Conservation (phyloP, 2,113 vertebrate genomes). For the Lycocorax pyrrhopterus region DNA sequence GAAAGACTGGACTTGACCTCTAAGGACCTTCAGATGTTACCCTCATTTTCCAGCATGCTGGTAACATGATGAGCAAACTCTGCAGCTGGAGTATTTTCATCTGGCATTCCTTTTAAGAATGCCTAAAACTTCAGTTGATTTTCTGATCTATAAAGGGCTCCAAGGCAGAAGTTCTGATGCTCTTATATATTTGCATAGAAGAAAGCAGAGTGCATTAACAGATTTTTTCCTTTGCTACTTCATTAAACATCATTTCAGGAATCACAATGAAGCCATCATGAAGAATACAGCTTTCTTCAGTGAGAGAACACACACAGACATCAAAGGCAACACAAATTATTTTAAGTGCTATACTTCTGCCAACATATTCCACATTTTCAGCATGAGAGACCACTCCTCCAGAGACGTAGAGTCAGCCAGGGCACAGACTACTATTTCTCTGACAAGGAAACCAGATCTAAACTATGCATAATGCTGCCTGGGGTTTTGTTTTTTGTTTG, state of each 20-base stretch:
- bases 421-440: not conserved
- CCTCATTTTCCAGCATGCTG: not conserved
- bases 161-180: not conserved
- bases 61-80: not conserved
- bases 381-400: not conserved
- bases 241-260: slow-evolving; percentile 1
- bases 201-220: not conserved
- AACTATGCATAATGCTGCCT: not conserved
- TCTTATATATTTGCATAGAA: not conserved
- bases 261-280: not conserved
- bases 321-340: not conserved
- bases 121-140: not conserved
- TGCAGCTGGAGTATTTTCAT: not conserved
- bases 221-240: not conserved
- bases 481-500: not conserved
- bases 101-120: not conserved
- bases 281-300: not conserved
- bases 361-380: not conserved
- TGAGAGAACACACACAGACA: not conserved
- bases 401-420: not conserved
- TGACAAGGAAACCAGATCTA: not conserved
- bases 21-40: not conserved
- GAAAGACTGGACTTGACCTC: slow-evolving; percentile 2
- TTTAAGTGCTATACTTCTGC: not conserved
- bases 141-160: not conserved